Evolutionary conservation across 2,113 vertebrate genomes (phyloP), one percentile per base, ranked within the genome.

Genomic region (Cathartes aura): DNA sequence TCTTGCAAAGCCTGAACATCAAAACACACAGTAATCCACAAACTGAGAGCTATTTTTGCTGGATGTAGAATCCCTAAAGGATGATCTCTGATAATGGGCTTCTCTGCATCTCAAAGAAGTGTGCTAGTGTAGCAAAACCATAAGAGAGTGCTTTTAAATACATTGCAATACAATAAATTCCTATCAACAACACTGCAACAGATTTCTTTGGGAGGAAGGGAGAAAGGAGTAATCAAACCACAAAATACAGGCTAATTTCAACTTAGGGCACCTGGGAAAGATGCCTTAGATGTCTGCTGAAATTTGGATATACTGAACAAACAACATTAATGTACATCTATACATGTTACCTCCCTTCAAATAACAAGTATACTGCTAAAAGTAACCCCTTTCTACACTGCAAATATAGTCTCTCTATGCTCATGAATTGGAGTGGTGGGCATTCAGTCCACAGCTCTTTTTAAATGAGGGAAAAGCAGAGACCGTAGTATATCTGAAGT

Each of bases 11-110:
- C 47, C 58, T 78, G 21, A 90, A 68, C 68, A 36, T 89, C 58
- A 81, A 80, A 93, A 73, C 42, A 66, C 58, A 32, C 40, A 91
- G 17, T 93, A 97, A 95, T 91, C 88, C 91, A 93, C 73, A 63
- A 90, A 72, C 48, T 34, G 45, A 92, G 89, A 84, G 70, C 66
- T 95, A 66, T 95, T 97, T 94, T 92, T 94, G 52, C 79, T 88
- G 60, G 24, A 24, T 78, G 67, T 73, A 86, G 82, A 97, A 95
- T 96, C 91, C 70, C 74, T 93, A 53, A 79, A 95, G 92, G 76
- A 95, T 94, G 87, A 93, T 87, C 74, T 92, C 60, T 94, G 67
- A 80, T 90, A 88, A 96, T 68, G 89, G 92, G 52, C 76, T 93
- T 89, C 87, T 96, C 80, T 87, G 66, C 56, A 81, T 87, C 93